Conservation (phyloP, 1,140 invertebrate genomes). For the Meloidogyne floridensis region DNA sequence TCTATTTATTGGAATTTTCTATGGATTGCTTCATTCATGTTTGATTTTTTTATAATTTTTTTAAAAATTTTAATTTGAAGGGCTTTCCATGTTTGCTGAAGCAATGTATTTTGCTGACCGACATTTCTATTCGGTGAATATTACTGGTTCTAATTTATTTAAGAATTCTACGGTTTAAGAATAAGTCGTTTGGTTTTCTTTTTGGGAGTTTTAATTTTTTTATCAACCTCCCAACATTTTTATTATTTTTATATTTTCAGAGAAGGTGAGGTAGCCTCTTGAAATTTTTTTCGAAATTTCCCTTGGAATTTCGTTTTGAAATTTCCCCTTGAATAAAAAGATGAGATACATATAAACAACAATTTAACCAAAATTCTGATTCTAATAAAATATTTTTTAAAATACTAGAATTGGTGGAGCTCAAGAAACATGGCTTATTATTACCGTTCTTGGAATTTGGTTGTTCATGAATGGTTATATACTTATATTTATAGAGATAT, state of each 20-base stretch:
- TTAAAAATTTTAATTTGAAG: constrained; percentile 1
- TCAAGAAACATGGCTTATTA: constrained; percentile 78
- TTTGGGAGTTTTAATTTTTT: too few species aligned
- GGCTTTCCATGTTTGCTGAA: constrained; percentile 61
- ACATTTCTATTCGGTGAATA: constrained; percentile 55
- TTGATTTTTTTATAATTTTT: background rate
- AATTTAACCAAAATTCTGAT: too few species aligned
- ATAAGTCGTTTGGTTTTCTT: too few species aligned
- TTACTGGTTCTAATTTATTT: too few species aligned
- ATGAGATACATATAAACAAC: too few species aligned
- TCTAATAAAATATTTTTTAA: constrained; percentile 25
- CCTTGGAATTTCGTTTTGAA: too few species aligned
- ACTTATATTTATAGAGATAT: constrained; percentile 86
- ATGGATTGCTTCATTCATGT: constrained; percentile 60
- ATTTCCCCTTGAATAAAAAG: too few species aligned
- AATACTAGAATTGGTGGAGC: constrained; percentile 90
- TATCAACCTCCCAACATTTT: too few species aligned
- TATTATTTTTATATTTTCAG: too few species aligned
- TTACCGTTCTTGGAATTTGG: constrained; percentile 88
- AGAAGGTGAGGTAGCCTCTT: too few species aligned
- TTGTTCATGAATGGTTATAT: constrained; percentile 87
- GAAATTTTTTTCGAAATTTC: too few species aligned
- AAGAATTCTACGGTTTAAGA: too few species aligned
- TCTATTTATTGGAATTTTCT: constrained; percentile 58
- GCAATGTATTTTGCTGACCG: constrained; percentile 60